These are phyloP conservation scores for Mixornis gularis DNA, from an alignment of 2,113 vertebrate genomes.

Conservation along the genomic window DNA sequence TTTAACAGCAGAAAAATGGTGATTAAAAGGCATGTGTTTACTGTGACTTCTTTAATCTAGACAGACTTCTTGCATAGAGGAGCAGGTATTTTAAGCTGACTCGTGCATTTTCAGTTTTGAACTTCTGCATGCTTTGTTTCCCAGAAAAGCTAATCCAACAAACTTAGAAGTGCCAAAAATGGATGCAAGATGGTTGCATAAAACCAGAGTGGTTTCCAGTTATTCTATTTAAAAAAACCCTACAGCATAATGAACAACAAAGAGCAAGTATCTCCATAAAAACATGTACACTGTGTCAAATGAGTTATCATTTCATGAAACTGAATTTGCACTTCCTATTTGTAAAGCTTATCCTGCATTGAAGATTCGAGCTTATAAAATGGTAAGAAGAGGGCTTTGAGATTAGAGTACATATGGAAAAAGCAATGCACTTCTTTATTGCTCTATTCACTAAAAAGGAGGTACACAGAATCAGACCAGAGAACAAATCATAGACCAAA, in stretches of 20 bases:
- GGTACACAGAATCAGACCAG: not conserved
- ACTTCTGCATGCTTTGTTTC: not conserved
- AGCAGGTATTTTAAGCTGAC: not conserved
- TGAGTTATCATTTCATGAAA: not conserved
- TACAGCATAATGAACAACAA: not conserved
- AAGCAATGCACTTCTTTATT: not conserved
- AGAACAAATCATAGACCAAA: not conserved
- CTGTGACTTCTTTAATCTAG: not conserved
- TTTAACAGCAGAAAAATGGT: not conserved
- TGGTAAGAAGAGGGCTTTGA: not conserved
- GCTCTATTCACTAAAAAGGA: not conserved
- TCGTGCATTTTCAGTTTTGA: not conserved
- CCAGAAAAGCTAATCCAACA: not conserved
- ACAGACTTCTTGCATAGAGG: not conserved
- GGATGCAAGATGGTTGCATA: not conserved
- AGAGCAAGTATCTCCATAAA: not conserved
- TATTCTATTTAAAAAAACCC: not conserved
- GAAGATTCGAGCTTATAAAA: not conserved
- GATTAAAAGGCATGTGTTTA: not conserved
- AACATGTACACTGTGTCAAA: not conserved
- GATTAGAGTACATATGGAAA: not conserved
- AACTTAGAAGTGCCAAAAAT: not conserved
- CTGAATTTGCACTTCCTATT: not conserved
- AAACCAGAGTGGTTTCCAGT: not conserved
- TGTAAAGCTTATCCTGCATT: not conserved